Evolutionary conservation across 2,888 invertebrate genomes (phyloP).

Genomic region (Hemicrepidius hirtus): DNA sequence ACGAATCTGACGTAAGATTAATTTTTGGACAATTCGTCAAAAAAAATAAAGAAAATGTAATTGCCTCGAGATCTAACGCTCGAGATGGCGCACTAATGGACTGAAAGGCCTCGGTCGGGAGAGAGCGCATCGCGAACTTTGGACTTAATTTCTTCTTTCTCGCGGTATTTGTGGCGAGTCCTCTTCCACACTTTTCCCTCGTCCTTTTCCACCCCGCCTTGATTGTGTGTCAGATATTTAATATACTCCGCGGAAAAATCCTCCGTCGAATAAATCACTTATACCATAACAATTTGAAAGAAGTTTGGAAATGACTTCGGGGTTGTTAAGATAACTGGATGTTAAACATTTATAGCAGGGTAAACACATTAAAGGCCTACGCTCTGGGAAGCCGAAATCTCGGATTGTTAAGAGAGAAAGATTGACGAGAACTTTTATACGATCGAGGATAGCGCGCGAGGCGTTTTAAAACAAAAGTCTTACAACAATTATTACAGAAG

Average conservation of each 20-base stretch:
- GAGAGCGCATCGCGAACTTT: slow-evolving; percentile 43
- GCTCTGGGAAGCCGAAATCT: slow-evolving; percentile 17
- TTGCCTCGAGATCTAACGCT: slow-evolving; percentile 46
- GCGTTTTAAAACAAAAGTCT: slow-evolving; percentile 30
- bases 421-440: slow-evolving; percentile 11
- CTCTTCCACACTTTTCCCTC: slow-evolving; percentile 31
- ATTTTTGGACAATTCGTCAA: slow-evolving; percentile 29
- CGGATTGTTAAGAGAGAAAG: slow-evolving; percentile 9
- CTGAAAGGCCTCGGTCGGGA: slow-evolving; percentile 39
- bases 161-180: slow-evolving; percentile 46
- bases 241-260: slow-evolving; percentile 32
- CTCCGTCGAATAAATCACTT: slow-evolving; percentile 26
- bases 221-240: slow-evolving; percentile 47
- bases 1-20: slow-evolving; percentile 30
- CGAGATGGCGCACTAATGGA: slow-evolving; percentile 49
- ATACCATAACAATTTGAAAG: slow-evolving; percentile 31
- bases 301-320: slow-evolving; percentile 26
- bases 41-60: slow-evolving; percentile 43
- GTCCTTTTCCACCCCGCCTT: slow-evolving; percentile 28
- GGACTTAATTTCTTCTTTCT: slow-evolving; percentile 42
- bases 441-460: slow-evolving; percentile 4
- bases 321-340: slow-evolving; percentile 34
- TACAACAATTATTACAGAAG: slow-evolving; percentile 36
- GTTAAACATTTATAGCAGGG: slow-evolving; percentile 30
- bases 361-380: slow-evolving; percentile 40